phyloP scores from a whole-genome alignment of 1,140 invertebrate species.

The Achroia grisella region DNA sequence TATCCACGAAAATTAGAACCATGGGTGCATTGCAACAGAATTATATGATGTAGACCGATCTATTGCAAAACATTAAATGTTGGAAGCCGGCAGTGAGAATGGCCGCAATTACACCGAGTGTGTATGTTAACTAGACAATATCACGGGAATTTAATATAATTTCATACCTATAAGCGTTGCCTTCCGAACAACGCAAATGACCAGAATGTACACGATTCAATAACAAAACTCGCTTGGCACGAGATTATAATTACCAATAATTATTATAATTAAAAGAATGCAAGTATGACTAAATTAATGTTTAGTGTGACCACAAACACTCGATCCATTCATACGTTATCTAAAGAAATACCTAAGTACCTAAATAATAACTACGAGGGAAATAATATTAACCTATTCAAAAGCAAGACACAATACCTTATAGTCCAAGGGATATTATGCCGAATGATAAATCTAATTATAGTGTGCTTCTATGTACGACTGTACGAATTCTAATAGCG shows the following conservation, averaged over 20 bases:
- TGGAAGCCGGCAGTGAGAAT: conserved; percentile 13
- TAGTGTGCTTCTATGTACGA: conserved; percentile 39
- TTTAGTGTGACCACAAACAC: conserved; percentile 54
- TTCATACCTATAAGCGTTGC: conserved; percentile 34
- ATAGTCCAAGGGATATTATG: conserved; percentile 42
- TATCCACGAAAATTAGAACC: not conserved
- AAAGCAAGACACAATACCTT: conserved; percentile 44
- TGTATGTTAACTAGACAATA: conserved; percentile 13
- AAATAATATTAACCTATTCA: conserved; percentile 48
- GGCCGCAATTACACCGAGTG: conserved; percentile 11
- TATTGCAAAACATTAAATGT: conserved; percentile 12
- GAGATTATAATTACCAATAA: conserved; percentile 41
- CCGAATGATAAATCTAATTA: conserved; percentile 37
- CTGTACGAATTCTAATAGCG: conserved; percentile 25
- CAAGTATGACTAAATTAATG: conserved; percentile 47
- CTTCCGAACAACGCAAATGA: conserved; percentile 46
- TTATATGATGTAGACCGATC: not conserved
- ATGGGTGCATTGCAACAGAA: not conserved
- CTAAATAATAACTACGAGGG: conserved; percentile 53
- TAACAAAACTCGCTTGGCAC: conserved; percentile 44
- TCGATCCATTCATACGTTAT: conserved; percentile 54
- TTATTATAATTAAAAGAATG: conserved; percentile 38
- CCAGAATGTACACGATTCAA: conserved; percentile 64
- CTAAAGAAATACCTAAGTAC: conserved; percentile 51
- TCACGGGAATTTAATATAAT: conserved; percentile 31